Evolutionary conservation across 2,888 invertebrate species (phyloP), one percentile per base, ranked within the genome.

Genomic region (Pammene aurita): DNA sequence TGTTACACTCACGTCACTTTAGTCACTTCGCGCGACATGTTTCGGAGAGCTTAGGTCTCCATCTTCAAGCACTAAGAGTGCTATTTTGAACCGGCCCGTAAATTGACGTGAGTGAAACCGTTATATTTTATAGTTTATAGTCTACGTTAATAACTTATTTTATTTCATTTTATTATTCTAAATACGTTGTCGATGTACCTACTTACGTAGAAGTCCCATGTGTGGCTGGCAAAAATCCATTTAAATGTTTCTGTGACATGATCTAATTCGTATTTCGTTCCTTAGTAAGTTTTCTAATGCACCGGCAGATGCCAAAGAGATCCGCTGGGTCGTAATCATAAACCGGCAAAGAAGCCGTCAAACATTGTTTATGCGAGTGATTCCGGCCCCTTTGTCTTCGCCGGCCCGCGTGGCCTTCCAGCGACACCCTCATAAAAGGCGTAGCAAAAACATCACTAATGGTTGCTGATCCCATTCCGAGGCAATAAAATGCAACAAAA

Each of bases 381-480:
- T 88, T 87, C 89, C 88, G 88, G 87, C 83, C 76, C 86, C 90
- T 92, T 92, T 92, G 88, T 89, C 87, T 90, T 85, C 85, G 76
- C 69, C 68, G 68, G 63, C 86, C 16, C 91, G 26, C 26, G 90
- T 90, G 89, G 74, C 88, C 87, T 90, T 90, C 88, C 84, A 84
- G 89, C 88, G 91, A 91, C 92, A 92, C 91, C 92, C 90, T 89
- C 88, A 92, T 92, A 92, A 90, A 92, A 90, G 89, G 87, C 87
- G 89, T 90, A 87, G 88, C 89, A 91, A 91, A 92, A 92, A 92
- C 82, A 81, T 78, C 82, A 85, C 85, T 91, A 92, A 92, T 91
- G 84, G 87, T 80, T 79, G 84, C 85, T 88, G 89, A 90, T 90
- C 90, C 90, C 88, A 91, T 92, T 92, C 86, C 85, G 84, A 87